phyloP scores from a whole-genome alignment of 2,113 vertebrate species.

The Antechinus flavipes region DNA sequence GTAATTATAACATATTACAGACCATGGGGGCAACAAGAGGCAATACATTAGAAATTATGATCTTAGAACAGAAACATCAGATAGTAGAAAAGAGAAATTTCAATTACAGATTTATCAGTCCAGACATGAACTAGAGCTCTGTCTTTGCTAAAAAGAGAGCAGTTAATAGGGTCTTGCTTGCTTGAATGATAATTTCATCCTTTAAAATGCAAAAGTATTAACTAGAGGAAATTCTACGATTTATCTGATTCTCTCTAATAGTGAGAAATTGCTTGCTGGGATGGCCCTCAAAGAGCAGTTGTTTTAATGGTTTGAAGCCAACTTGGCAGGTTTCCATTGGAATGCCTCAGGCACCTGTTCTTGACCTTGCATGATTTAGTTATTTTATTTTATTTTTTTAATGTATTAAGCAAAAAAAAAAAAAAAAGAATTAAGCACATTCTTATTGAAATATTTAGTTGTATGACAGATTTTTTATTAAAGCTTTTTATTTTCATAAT shows the following conservation, averaged over 20 bases:
- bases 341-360: too few relatives aligned
- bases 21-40: neutral
- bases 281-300: too few relatives aligned
- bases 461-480: too few relatives aligned
- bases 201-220: neutral
- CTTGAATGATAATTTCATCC: neutral
- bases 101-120: neutral
- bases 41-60: neutral
- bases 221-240: neutral
- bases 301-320: too few relatives aligned
- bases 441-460: too few relatives aligned
- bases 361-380: too few relatives aligned
- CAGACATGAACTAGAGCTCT: neutral
- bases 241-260: neutral
- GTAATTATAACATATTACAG: neutral
- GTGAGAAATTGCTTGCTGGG: neutral
- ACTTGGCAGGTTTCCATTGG: too few relatives aligned
- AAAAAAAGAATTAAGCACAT: too few relatives aligned
- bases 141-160: neutral
- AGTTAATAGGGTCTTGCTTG: neutral
- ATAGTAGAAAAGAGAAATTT: neutral
- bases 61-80: neutral
- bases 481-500: too few relatives aligned
- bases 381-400: too few relatives aligned
- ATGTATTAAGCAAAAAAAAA: too few relatives aligned